phyloP scores from a whole-genome alignment of 2,113 vertebrate genomes.

The Eclectus roratus region DNA sequence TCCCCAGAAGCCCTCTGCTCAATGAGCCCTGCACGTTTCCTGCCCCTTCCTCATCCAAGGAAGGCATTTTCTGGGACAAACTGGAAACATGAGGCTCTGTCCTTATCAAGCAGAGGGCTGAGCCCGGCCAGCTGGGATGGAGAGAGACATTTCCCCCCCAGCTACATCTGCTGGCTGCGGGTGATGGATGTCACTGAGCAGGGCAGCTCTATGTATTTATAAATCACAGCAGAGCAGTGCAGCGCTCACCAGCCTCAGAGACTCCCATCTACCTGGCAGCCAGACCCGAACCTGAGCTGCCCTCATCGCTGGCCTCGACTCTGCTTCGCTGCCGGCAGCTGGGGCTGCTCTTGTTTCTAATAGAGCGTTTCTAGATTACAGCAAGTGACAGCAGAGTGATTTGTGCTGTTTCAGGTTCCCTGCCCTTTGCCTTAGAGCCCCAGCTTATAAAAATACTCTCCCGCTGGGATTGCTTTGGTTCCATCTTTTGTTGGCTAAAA shows the following conservation, averaged over 20 bases:
- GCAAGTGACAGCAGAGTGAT: conserved; percentile 48
- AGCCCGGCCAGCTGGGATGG: neutral
- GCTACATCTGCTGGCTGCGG: neutral
- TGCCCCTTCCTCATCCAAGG: accelerated
- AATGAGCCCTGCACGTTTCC: neutral
- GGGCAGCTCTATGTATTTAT: neutral
- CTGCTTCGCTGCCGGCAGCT: neutral
- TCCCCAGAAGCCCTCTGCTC: neutral
- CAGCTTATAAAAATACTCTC: conserved; percentile 19
- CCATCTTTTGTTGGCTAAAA: neutral
- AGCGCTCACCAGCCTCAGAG: neutral
- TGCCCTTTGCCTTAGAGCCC: conserved; percentile 33
- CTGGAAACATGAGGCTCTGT: neutral
- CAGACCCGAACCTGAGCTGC: neutral
- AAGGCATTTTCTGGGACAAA: neutral
- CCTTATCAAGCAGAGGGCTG: accelerated
- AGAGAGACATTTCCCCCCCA: neutral
- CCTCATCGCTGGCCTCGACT: neutral
- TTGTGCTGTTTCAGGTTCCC: conserved; percentile 30
- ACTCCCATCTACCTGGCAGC: neutral
- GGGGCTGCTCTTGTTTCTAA: conserved; percentile 6
- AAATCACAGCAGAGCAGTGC: neutral
- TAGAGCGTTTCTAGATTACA: conserved; percentile 19
- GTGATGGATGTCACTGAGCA: neutral
- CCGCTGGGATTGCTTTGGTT: neutral